Conservation (phyloP, 2,888 invertebrate genomes). For the Netelia virgata region DNA sequence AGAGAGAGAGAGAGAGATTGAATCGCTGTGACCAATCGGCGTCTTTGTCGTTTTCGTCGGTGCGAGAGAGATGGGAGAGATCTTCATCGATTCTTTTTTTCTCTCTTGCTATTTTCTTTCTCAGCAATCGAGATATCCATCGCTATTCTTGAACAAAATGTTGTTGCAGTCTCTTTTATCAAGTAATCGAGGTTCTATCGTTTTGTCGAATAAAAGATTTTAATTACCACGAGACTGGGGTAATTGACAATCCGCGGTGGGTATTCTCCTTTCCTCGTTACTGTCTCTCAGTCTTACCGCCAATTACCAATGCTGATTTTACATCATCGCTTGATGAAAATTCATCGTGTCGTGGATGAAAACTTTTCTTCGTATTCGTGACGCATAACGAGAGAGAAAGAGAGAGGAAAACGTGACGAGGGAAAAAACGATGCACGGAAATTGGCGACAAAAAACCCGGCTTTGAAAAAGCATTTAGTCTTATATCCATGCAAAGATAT, state of each 20-base stretch:
- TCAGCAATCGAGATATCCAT: slow-evolving; percentile 13
- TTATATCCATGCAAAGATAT: slow-evolving; percentile 12
- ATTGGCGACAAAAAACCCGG: neutral
- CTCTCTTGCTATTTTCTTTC: neutral
- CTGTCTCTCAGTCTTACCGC: neutral
- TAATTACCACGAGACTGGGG: slow-evolving; percentile 49
- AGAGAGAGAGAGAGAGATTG: slow-evolving; percentile 15
- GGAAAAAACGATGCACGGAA: slow-evolving; percentile 13
- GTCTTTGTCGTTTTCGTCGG: slow-evolving; percentile 52
- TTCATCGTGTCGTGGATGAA: slow-evolving; percentile 9
- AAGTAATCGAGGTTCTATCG: slow-evolving; percentile 59
- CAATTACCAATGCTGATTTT: slow-evolving; percentile 63
- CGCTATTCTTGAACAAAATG: slow-evolving; percentile 55
- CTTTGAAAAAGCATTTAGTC: neutral
- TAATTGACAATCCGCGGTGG: slow-evolving; percentile 52
- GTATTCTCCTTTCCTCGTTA: slow-evolving; percentile 20
- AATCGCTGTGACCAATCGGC: slow-evolving; percentile 57
- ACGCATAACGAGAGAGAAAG: neutral
- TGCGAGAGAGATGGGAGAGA: neutral
- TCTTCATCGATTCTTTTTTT: slow-evolving; percentile 19
- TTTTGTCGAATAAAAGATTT: slow-evolving; percentile 59
- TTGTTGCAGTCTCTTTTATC: slow-evolving; percentile 48
- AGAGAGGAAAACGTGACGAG: neutral
- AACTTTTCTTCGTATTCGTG: slow-evolving; percentile 29
- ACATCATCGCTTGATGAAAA: slow-evolving; percentile 44